Base-by-base conservation (phyloP, 2,888 invertebrate species). In the Diarsia dahlii region DNA sequence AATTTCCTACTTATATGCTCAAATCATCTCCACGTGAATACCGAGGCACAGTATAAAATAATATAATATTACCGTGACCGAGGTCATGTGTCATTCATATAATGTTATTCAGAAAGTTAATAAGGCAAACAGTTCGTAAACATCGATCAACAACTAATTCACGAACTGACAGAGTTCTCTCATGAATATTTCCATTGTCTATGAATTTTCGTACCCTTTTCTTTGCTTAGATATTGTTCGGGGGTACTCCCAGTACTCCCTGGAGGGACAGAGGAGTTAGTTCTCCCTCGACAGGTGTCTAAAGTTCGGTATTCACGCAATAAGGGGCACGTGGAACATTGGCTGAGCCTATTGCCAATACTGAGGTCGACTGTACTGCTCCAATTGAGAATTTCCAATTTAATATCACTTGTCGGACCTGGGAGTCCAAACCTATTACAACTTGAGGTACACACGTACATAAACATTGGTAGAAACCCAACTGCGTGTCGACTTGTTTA, bases 41-140 rank as follows among this genome's bases (percentile, higher is more conserved):
- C 50, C 15, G 23, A n/a, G n/a, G n/a, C n/a, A n/a, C n/a, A n/a
- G n/a, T n/a, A n/a, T n/a, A n/a, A n/a, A n/a, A n/a, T n/a, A n/a
- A n/a, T n/a, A n/a, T n/a, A n/a, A n/a, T n/a, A n/a, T n/a, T n/a
- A n/a, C n/a, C n/a, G n/a, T n/a, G n/a, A 5, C 50, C 15, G 23
- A 23, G 62, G 46, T 76, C 46, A 23, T 70, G 48, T 62, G 34
- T 48, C 50, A 63, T 54, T n/a, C 23, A n/a, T 46, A 4, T 28
- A 28, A 28, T 34, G n/a, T 28, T 76, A 76, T 76, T 76, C 71
- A 52, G 52, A 65, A 78, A 71, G 12, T 65, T 54, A 78, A 60
- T 66, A 15, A 54, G 48, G 45, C 50, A 60, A 64, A 46, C 46
- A 62, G 23, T 62, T n/a, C 28, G 52, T 45, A n/a, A 62, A 28